These are phyloP conservation scores for Oriolus oriolus DNA, from an alignment of 2,113 vertebrate species.

Conservation along the genomic window DNA sequence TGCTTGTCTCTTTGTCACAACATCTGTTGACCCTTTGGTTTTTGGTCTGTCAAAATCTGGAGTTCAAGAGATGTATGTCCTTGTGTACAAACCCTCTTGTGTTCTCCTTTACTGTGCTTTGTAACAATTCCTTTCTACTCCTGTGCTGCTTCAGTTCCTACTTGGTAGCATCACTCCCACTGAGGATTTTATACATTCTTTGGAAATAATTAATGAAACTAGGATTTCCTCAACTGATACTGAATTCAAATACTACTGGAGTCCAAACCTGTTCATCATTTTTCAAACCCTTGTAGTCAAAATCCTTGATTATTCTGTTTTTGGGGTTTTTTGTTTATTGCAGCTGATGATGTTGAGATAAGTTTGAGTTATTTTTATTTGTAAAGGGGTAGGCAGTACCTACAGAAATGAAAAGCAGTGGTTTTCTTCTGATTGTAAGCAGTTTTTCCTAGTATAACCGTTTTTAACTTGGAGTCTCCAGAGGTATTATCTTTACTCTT, in stretches of 20 bases:
- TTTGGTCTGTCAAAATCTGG: background rate
- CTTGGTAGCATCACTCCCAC: background rate
- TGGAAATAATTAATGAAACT: conserved; percentile 24
- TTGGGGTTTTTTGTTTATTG: background rate
- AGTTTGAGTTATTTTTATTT: background rate
- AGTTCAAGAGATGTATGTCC: background rate
- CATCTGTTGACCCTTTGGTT: background rate
- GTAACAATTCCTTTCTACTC: background rate
- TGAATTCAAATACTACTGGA: background rate
- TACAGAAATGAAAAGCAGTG: background rate
- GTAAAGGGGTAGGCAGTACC: background rate
- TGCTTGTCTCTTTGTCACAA: background rate
- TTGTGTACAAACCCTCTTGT: background rate
- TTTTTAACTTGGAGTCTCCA: background rate
- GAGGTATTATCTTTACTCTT: background rate
- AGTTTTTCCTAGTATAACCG: background rate
- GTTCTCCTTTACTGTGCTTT: background rate
- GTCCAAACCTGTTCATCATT: background rate
- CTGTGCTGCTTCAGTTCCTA: background rate
- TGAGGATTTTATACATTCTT: background rate
- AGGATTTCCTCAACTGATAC: background rate
- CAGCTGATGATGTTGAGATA: background rate
- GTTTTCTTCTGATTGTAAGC: background rate
- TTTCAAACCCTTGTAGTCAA: background rate
- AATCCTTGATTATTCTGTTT: background rate